A percentile compares a stretch with the other conserved stretches of the same genome.
phyloP scores from a whole-genome alignment of 2,888 invertebrate species.

The Sesamia inferens region DNA sequence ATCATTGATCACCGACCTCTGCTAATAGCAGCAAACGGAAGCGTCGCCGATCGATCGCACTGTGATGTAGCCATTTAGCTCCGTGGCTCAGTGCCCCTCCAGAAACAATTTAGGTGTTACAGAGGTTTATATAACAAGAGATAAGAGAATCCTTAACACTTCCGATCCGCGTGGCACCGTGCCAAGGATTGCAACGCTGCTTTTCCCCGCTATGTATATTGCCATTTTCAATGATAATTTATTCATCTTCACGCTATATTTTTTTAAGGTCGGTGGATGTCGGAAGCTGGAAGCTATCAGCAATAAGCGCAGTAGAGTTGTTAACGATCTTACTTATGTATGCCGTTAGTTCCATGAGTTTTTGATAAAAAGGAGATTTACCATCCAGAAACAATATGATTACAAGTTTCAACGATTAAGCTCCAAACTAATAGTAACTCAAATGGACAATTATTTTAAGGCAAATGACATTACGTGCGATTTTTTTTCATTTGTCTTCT shows the following conservation, averaged over 20 bases:
- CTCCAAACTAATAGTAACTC: background rate
- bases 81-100: conserved; percentile 25
- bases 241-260: conserved; percentile 55
- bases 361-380: background rate
- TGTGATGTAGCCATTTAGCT: conserved; percentile 49
- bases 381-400: no score
- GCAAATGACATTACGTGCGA: background rate
- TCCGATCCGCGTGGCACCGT: conserved; percentile 60
- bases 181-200: conserved; percentile 56
- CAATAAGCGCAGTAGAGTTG: conserved; percentile 6
- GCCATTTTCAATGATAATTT: conserved; percentile 57
- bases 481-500: background rate
- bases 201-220: conserved; percentile 28
- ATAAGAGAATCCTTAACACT: conserved; percentile 61
- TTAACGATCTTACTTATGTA: conserved; percentile 9
- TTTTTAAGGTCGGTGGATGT: conserved; percentile 23
- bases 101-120: conserved; percentile 56
- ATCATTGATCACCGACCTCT: conserved; percentile 42
- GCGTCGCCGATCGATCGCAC: conserved; percentile 44
- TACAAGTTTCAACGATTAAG: background rate
- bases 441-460: conserved; percentile 23
- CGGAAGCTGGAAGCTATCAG: conserved; percentile 16
- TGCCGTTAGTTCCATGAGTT: background rate
- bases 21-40: conserved; percentile 42
- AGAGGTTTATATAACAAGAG: conserved; percentile 61